These are phyloP conservation scores for Drosophila persimilis DNA, from an alignment of 1,140 invertebrate genomes.

Conservation along the genomic window DNA sequence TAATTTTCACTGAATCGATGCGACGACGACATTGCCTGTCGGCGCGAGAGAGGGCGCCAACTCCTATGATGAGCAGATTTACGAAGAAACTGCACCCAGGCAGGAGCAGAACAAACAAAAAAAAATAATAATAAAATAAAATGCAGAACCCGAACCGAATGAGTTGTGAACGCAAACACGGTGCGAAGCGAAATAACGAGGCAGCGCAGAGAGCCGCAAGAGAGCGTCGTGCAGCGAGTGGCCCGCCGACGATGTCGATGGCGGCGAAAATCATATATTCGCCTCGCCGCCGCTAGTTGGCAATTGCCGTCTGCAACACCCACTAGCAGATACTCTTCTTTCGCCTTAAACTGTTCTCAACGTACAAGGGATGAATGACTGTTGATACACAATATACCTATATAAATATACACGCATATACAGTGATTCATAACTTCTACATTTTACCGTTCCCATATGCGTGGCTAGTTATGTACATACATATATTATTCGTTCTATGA, in stretches of 20 bases:
- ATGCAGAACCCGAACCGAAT: constrained; percentile 77
- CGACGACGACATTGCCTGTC: too few relatives aligned
- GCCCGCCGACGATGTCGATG: background rate
- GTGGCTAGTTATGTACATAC: background rate
- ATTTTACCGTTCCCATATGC: too few relatives aligned
- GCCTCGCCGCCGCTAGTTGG: constrained; percentile 50
- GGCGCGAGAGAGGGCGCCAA: constrained; percentile 8
- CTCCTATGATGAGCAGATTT: constrained; percentile 21
- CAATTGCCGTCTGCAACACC: constrained; percentile 6
- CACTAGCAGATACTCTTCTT: too few relatives aligned
- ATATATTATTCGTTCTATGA: too few relatives aligned
- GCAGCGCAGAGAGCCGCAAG: constrained; percentile 68
- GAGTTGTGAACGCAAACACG: constrained; percentile 80
- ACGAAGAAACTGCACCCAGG: constrained; percentile 53
- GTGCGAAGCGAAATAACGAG: constrained; percentile 79
- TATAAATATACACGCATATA: too few relatives aligned
- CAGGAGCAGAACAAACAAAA: constrained; percentile 74
- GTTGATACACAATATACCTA: too few relatives aligned
- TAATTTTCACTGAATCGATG: constrained; percentile 43
- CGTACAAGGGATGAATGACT: too few relatives aligned
- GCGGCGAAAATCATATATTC: constrained; percentile 24
- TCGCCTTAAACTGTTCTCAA: too few relatives aligned
- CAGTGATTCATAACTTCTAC: too few relatives aligned
- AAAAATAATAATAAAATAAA: constrained; percentile 81
- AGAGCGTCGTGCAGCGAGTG: constrained; percentile 41